Evolutionary conservation across 1,140 invertebrate genomes (phyloP).

Genomic region (Drosophila nigrodunni): DNA sequence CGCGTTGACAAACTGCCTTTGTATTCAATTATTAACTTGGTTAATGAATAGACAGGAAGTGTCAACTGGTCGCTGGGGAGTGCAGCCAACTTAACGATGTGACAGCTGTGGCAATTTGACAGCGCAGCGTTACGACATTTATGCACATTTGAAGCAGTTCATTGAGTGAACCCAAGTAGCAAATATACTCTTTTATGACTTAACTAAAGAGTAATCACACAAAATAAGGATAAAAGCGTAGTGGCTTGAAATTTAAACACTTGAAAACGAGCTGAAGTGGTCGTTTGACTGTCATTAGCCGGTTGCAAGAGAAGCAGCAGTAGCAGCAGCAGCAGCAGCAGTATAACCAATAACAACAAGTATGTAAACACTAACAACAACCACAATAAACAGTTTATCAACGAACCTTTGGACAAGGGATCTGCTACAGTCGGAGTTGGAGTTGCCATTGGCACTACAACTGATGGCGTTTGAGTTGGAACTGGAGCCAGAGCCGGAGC

Average conservation of each 20-base stretch:
- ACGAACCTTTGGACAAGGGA: constrained; percentile 31
- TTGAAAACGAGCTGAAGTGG: constrained; percentile 50
- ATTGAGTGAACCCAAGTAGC: not conserved
- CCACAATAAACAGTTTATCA: constrained; percentile 53
- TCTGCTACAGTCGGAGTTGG: constrained; percentile 19
- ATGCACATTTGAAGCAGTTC: no score
- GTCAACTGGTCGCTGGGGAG: not conserved
- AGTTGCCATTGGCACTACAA: not conserved
- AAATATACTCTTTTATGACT: not conserved
- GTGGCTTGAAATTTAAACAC: constrained; percentile 75
- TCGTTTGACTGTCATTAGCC: constrained; percentile 72
- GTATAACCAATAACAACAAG: constrained; percentile 24
- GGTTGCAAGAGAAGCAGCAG: constrained; percentile 38
- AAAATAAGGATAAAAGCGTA: constrained; percentile 31
- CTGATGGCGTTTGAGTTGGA: not conserved
- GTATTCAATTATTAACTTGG: no score
- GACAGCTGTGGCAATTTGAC: not conserved
- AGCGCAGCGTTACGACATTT: no score
- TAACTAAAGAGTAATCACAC: not conserved
- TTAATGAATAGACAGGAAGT: not conserved
- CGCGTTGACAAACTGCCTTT: no score
- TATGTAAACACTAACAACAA: constrained; percentile 28
- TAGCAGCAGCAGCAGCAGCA: constrained; percentile 16
- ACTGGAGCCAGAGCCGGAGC: not conserved
- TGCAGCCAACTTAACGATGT: not conserved